A percentile compares a stretch with the other conserved stretches of the same genome.
phyloP scores from a whole-genome alignment of 2,888 invertebrate species.

The Alcis repandata region DNA sequence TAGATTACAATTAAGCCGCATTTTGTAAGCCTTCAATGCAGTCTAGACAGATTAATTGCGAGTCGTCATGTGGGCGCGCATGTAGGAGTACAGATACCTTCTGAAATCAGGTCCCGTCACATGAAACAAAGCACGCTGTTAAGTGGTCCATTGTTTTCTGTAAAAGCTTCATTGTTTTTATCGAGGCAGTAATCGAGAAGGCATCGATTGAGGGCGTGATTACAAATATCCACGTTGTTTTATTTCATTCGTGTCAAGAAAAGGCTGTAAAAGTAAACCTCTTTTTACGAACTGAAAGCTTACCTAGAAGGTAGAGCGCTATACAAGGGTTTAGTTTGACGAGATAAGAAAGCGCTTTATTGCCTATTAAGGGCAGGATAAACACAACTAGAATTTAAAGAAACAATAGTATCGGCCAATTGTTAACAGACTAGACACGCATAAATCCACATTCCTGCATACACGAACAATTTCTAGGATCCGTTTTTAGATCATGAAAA shows the following conservation, averaged over 20 bases:
- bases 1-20: slow-evolving; percentile 48
- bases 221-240: slow-evolving; percentile 34
- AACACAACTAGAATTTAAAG: neutral
- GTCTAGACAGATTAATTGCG: slow-evolving; percentile 57
- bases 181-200: slow-evolving; percentile 51
- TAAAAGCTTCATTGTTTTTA: slow-evolving; percentile 60
- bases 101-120: slow-evolving; percentile 65
- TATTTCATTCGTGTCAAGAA: slow-evolving; percentile 30
- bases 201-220: slow-evolving; percentile 36
- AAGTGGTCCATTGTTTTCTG: slow-evolving; percentile 61
- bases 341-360: slow-evolving; percentile 14
- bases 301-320: neutral
- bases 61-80: slow-evolving; percentile 57
- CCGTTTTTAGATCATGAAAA: slow-evolving; percentile 62
- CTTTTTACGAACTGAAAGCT: slow-evolving; percentile 13
- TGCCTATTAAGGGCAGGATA: neutral
- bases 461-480: slow-evolving; percentile 48
- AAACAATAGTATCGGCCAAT: slow-evolving; percentile 2
- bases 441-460: slow-evolving; percentile 41
- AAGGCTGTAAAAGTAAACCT: slow-evolving; percentile 3
- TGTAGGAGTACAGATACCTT: slow-evolving; percentile 73
- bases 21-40: slow-evolving; percentile 59
- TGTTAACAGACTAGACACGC: slow-evolving; percentile 13
- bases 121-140: slow-evolving; percentile 57
- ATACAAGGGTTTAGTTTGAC: slow-evolving; percentile 11